Evolutionary conservation across 2,888 invertebrate species (phyloP).

Genomic region (Perdita meconis): DNA sequence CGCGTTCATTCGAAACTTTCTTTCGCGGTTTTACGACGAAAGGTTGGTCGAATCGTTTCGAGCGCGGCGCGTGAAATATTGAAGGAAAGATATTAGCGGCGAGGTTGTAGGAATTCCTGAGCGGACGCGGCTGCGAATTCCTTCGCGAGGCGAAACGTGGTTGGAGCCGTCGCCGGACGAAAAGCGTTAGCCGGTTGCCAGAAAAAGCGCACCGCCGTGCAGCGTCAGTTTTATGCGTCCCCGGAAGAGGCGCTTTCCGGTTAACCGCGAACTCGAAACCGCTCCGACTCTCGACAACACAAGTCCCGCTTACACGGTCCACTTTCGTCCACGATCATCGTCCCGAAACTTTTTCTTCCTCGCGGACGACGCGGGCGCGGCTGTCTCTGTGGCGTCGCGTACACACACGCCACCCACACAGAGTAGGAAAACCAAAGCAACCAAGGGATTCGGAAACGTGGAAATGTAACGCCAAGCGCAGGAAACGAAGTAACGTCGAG

Average conservation of each 20-base stretch:
- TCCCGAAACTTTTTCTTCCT: conserved; percentile 65
- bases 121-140: conserved; percentile 18
- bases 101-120: conserved; percentile 24
- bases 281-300: conserved; percentile 57
- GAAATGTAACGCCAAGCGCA: conserved; percentile 43
- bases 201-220: conserved; percentile 51
- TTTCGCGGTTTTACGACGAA: neutral
- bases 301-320: conserved; percentile 63
- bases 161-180: conserved; percentile 16
- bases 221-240: conserved; percentile 65
- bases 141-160: conserved; percentile 14
- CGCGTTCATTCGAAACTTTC: neutral
- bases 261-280: conserved; percentile 74
- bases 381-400: neutral
- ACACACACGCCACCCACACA: conserved; percentile 7
- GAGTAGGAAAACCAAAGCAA: neutral
- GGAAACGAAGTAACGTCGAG: conserved; percentile 55
- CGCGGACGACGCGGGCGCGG: conserved; percentile 25
- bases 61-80: conserved; percentile 2
- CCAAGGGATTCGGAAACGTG: neutral
- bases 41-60: neutral
- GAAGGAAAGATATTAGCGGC: conserved; percentile 24
- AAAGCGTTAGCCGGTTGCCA: conserved; percentile 41
- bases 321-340: conserved; percentile 61
- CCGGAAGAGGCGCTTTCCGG: conserved; percentile 68